Evolutionary conservation across 2,113 vertebrate genomes (phyloP), one percentile per base, ranked within the genome.

Genomic region (Nanorana parkeri): DNA sequence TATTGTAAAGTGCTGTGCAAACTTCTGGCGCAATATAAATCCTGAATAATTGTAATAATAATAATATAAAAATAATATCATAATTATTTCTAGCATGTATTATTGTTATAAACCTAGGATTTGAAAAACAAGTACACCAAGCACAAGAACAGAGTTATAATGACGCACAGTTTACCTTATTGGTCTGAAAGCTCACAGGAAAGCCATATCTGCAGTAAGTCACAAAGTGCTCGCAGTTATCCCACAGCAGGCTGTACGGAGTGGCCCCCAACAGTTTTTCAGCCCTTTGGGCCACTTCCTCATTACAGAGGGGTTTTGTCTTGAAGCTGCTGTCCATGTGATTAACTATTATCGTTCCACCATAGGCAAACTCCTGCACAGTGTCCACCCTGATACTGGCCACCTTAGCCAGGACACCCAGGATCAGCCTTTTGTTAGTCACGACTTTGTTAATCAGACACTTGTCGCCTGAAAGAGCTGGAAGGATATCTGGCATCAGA

Each of bases 211-310:
- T 92, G 92, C 97, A 99, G 88, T 94, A 86, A 6, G 96, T 98
- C 52, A 94, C 96, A 74, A 97, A 98, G 90, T 99, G 97, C 86
- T 99, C 96, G 74, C 97, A 99, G 90, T 99, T 99, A 88, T 96
- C 96, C 96, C 97, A 98, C 65, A 99, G 93, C n/a, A 98, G 90
- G 85, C 96, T 98, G 90, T 99, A 97, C 0, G 91, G 87, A 1
- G 94, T 90, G 0, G 85, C 15, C 2, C 97, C 97, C 76, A 96
- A 80, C 28, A 93, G 90, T 72, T 89, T 90, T 87, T 98, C 96
- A 0, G 96, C 97, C 84, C 96, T 91, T 32, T 36, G 84, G 0
- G 96, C 96, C 21, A 95, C 95, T 28, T 94, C 93, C 64, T 95
- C 96, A 15, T 88, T 92, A 28, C 83, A 32, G 56, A 97, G 85